Percentiles rank a stretch among this genome's conserved stretches.
These are phyloP conservation scores for Chaunax sp. DNA, from an alignment of 2,797 vertebrate genomes.

Conservation along the genomic window DNA sequence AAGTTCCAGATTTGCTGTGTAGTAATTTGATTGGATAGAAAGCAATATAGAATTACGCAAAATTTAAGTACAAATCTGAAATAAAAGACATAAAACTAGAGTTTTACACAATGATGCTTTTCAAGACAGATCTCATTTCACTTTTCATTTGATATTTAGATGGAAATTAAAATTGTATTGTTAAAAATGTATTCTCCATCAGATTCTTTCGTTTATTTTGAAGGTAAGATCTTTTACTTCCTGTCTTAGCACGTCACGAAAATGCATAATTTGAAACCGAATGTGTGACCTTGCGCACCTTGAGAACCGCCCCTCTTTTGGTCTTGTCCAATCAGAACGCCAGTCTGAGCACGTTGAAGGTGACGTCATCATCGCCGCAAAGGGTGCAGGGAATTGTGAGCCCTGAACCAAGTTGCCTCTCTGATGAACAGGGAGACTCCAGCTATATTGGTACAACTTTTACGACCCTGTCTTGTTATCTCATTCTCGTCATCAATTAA, in stretches of 20 bases:
- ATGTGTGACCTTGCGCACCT: constrained; percentile 31
- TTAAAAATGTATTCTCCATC: too few relatives aligned
- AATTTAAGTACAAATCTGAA: too few relatives aligned
- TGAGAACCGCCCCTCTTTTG: constrained; percentile 19
- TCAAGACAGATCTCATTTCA: not conserved
- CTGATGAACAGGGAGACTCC: too few relatives aligned
- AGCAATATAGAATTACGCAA: too few relatives aligned
- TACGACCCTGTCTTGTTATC: too few relatives aligned
- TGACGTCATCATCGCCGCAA: not conserved
- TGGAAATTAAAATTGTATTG: too few relatives aligned
- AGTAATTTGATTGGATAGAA: too few relatives aligned
- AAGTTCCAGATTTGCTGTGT: too few relatives aligned
- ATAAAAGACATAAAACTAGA: not conserved
- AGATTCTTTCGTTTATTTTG: constrained; percentile 4
- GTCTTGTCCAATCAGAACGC: constrained; percentile 44
- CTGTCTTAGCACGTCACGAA: not conserved
- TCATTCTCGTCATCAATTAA: too few relatives aligned
- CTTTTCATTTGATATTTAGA: too few relatives aligned
- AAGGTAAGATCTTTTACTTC: not conserved
- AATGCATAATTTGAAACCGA: constrained; percentile 37
- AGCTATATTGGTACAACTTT: too few relatives aligned
- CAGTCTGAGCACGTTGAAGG: rapidly evolving
- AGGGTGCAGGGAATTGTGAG: constrained; percentile 39
- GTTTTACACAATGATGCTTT: not conserved
- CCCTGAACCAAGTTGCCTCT: not conserved